Percentiles rank a stretch among this genome's conserved stretches.
These are phyloP conservation scores for Ginglymostoma cirratum DNA, from an alignment of 2,113 vertebrate genomes.

Conservation along the genomic window DNA sequence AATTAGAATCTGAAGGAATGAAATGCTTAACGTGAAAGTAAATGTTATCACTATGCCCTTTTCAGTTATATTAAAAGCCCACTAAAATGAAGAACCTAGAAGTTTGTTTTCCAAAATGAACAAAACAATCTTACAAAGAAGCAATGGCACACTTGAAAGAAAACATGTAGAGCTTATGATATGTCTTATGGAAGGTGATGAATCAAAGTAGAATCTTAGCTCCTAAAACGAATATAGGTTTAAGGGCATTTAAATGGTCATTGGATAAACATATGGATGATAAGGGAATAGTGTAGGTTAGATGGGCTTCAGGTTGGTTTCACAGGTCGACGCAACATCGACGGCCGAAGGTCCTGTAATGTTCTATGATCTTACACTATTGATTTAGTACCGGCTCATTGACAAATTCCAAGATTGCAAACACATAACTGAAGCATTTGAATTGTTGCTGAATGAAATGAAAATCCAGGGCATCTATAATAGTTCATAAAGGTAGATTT, in stretches of 20 bases:
- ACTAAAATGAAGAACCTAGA: neutral
- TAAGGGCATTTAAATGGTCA: too few relatives aligned
- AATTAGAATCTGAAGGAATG: constrained; percentile 8
- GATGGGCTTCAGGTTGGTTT: too few relatives aligned
- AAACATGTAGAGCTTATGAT: neutral
- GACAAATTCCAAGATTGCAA: neutral
- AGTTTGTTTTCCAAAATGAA: neutral
- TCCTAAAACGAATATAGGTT: too few relatives aligned
- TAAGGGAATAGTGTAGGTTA: too few relatives aligned
- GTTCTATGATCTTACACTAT: too few relatives aligned
- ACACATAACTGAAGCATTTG: neutral
- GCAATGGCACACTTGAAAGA: neutral
- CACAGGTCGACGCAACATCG: too few relatives aligned
- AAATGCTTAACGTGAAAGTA: neutral
- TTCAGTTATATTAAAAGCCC: neutral
- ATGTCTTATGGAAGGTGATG: neutral
- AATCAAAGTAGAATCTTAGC: neutral
- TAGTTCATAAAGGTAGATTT: constrained; percentile 12
- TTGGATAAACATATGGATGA: too few relatives aligned
- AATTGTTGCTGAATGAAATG: neutral
- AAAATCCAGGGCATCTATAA: neutral
- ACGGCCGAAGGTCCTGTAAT: too few relatives aligned
- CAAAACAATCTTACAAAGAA: neutral
- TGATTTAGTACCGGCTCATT: neutral
- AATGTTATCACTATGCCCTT: neutral